These are phyloP conservation scores for Saturnia japonica DNA, from an alignment of 2,888 invertebrate species.

Conservation along the genomic window DNA sequence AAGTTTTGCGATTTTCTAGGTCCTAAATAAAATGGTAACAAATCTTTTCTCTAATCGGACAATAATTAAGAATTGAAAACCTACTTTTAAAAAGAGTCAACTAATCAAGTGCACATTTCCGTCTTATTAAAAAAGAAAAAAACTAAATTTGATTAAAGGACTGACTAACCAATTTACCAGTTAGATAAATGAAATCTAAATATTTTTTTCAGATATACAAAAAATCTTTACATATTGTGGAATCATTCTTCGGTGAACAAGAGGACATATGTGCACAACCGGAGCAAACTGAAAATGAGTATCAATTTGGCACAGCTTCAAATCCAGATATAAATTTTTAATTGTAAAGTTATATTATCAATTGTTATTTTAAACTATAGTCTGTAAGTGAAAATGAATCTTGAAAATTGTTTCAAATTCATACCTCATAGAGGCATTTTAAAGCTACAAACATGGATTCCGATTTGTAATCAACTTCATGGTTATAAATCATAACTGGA, in stretches of 20 bases:
- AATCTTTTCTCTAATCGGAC: too few species aligned
- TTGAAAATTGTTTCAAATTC: not conserved
- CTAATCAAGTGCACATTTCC: too few species aligned
- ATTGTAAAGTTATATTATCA: constrained; percentile 9
- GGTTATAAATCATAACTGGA: too few species aligned
- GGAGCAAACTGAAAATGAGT: constrained; percentile 51
- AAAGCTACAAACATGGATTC: too few species aligned
- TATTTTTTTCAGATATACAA: constrained; percentile 82
- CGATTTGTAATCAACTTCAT: too few species aligned
- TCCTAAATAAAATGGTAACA: too few species aligned
- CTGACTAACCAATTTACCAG: too few species aligned
- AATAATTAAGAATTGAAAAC: too few species aligned
- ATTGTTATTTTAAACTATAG: not conserved
- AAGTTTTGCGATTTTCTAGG: too few species aligned
- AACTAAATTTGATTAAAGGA: too few species aligned
- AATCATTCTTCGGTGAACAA: constrained; percentile 87
- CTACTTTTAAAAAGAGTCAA: too few species aligned
- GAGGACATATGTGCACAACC: constrained; percentile 64
- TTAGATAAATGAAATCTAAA: not conserved
- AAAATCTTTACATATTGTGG: constrained; percentile 89
- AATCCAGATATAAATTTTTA: constrained; percentile 59
- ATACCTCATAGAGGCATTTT: not conserved
- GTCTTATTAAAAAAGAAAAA: too few species aligned
- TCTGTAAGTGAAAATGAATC: not conserved
- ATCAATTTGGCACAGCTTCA: constrained; percentile 53